phyloP scores from a whole-genome alignment of 2,113 vertebrate genomes.

The Coptodon rendalli region DNA sequence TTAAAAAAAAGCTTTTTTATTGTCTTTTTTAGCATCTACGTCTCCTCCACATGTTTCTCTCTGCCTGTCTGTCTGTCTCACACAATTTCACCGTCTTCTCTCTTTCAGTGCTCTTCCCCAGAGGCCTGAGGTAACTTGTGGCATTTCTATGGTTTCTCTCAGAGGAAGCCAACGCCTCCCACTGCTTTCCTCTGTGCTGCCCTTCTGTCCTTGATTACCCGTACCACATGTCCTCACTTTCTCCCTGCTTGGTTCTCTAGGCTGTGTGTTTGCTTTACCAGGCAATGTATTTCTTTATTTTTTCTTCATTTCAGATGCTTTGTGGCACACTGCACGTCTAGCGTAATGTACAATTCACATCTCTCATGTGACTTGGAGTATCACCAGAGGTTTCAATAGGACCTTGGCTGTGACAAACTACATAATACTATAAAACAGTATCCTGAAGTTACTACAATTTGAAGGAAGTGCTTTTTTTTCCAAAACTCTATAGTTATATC shows the following conservation, averaged over 20 bases:
- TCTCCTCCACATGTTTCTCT: background rate
- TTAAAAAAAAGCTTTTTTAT: background rate
- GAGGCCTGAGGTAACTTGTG: constrained; percentile 36
- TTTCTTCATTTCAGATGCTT: background rate
- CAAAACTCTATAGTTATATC: background rate
- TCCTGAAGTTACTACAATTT: background rate
- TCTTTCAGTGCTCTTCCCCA: background rate
- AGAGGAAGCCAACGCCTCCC: constrained; percentile 11
- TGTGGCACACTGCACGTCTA: background rate
- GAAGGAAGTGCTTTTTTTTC: background rate
- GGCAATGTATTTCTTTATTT: background rate
- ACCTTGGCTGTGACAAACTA: background rate
- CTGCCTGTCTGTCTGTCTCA: background rate
- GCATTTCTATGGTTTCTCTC: constrained; percentile 37
- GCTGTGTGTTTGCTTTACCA: background rate
- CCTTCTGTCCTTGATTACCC: constrained; percentile 27
- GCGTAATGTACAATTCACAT: background rate
- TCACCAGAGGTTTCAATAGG: background rate
- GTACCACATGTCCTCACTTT: constrained; percentile 7
- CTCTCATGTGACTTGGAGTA: background rate
- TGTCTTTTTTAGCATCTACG: background rate
- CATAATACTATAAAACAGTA: background rate
- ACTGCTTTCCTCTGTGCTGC: background rate
- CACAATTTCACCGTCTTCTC: background rate
- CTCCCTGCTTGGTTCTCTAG: background rate